These are phyloP conservation scores for Thamnophis sirtalis DNA, from an alignment of 2,113 vertebrate species.

Conservation along the genomic window DNA sequence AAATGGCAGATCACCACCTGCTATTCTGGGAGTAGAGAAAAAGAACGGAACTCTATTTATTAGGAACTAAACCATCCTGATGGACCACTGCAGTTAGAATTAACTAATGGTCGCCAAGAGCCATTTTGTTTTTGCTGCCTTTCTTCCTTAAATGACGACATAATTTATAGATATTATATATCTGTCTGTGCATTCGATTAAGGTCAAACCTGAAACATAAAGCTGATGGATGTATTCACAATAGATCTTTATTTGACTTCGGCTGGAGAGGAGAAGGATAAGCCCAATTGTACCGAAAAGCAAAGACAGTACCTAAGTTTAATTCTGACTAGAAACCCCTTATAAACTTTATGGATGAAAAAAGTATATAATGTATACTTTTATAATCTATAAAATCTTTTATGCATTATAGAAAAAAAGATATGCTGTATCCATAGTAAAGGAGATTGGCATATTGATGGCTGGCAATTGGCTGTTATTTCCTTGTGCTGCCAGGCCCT, in stretches of 20 bases:
- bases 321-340: neutral
- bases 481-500: neutral
- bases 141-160: neutral
- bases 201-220: neutral
- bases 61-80: neutral
- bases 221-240: neutral
- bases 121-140: neutral
- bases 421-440: neutral
- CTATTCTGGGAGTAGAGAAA: neutral
- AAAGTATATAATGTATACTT: neutral
- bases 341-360: neutral
- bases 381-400: neutral
- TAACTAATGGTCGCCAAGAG: neutral
- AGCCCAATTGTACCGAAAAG: neutral
- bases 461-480: neutral
- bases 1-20: neutral
- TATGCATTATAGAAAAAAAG: neutral
- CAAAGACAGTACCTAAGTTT: neutral
- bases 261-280: neutral
- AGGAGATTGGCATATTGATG: neutral
- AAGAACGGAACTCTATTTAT: neutral
- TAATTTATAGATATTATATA: neutral
- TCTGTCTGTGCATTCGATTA: neutral
- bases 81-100: neutral
- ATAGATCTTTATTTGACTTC: neutral